phyloP scores from a whole-genome alignment of 1,140 invertebrate genomes.

The Bemisia tabaci region DNA sequence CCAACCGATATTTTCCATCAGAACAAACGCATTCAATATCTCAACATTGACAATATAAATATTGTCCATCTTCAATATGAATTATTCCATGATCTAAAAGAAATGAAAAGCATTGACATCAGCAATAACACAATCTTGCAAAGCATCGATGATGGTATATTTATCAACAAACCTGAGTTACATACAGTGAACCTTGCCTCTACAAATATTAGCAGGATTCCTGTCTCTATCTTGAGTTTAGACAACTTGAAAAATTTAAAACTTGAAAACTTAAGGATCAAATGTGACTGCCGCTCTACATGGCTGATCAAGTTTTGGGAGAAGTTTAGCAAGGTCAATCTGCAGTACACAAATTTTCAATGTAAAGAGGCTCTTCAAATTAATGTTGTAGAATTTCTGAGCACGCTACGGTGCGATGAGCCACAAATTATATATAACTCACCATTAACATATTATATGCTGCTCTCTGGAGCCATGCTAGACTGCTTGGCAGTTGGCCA shows the following conservation, averaged over 20 bases:
- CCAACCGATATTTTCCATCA: background rate
- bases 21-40: background rate
- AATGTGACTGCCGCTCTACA: background rate
- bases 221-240: background rate
- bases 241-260: background rate
- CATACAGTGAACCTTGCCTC: background rate
- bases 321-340: background rate
- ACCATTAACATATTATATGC: slow-evolving; percentile 38
- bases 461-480: slow-evolving; percentile 50
- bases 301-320: background rate
- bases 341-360: background rate
- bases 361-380: background rate
- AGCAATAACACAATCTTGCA: background rate
- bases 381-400: background rate
- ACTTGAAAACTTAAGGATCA: background rate
- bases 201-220: background rate
- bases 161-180: background rate
- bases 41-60: background rate
- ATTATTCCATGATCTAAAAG: background rate
- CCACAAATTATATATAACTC: slow-evolving; percentile 42
- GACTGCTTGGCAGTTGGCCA: slow-evolving; percentile 64
- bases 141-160: background rate
- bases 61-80: background rate
- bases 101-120: background rate
- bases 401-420: slow-evolving; percentile 32